Evolutionary conservation across 2,888 invertebrate species (phyloP), one percentile per base, ranked within the genome.

Genomic region (Chydorus sphaericus): DNA sequence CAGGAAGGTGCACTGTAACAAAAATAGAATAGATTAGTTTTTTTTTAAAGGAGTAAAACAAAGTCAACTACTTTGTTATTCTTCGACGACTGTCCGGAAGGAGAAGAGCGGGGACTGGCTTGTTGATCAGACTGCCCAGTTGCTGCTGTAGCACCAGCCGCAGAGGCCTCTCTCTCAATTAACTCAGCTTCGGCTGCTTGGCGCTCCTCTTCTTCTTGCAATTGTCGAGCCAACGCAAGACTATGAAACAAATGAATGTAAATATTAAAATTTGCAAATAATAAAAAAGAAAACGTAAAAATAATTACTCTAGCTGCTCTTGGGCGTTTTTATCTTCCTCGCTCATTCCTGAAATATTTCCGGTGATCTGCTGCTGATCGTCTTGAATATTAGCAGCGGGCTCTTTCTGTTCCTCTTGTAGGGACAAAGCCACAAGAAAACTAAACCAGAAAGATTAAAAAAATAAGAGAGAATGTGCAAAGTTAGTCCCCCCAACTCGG

Each of bases 181-280:
- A 28, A 26, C 20, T 44, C 44, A 23, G 44, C 44, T 16, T 39
- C 39, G 16, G 44, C 44, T 6, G 65, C 66, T 23, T 63, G 63
- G n/a, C 66, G 57, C 56, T 70, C 62, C 60, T 73, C 73, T 60
- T 73, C 71, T 57, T 70, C 71, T 60, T 73, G 73, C 5, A 74
- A 64, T 39, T 65, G 62, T 60, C 67, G 63, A 16, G 74, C 73
- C 53, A 73, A 61, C 60, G 72, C 70, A 61, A 69, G 70, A 62
- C 73, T 73, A 62, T 4, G 61, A 55, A 39, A 52, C 26, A 48
- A 26, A 55, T 10, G 39, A 6, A 50, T 26, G 16, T 18, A 31
- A 18, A 29, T 18, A 20, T 36, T 51, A 26, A 31, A 52, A 33
- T 8, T 20, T 3, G 20, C 38, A 20, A 31, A 56, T 7, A 26